Percentiles rank a stretch among this genome's conserved stretches.
Evolutionary conservation across 2,797 vertebrate genomes (phyloP).

Genomic region (Gallinago nigripennis): DNA sequence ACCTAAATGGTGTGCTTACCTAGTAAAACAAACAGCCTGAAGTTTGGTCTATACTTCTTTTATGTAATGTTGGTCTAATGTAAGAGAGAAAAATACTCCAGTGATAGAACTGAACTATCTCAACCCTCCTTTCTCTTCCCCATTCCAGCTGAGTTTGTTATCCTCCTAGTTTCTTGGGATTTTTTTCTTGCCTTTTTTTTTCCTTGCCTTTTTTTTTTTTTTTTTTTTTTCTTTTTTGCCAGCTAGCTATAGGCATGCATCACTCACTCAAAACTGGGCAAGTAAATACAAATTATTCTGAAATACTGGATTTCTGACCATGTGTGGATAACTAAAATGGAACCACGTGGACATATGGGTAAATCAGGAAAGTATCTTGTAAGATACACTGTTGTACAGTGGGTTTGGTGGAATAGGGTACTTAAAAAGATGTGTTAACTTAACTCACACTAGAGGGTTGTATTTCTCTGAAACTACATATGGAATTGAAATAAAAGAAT

Average conservation of each 20-base stretch:
- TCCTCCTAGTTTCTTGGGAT: background rate
- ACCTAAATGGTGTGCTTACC: background rate
- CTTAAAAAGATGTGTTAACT: background rate
- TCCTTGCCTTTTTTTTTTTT: too few species aligned
- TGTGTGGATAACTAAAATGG: background rate
- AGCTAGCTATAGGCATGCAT: background rate
- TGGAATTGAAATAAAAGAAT: background rate
- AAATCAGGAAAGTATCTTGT: background rate
- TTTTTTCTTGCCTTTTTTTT: too few species aligned
- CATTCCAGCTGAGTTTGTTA: background rate
- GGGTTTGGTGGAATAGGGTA: background rate
- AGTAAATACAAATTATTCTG: background rate
- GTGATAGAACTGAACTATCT: too few species aligned
- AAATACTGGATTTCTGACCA: background rate
- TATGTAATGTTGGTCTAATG: background rate
- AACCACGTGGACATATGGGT: background rate
- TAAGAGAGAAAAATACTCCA: background rate
- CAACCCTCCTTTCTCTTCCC: background rate
- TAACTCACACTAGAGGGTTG: background rate
- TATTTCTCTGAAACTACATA: background rate
- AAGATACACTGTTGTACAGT: background rate
- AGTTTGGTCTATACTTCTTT: background rate
- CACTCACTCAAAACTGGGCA: background rate
- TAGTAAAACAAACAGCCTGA: background rate
- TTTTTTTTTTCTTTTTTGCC: fast-evolving